Conservation (phyloP, 2,888 invertebrate species). For the Acholoe squamosa region DNA sequence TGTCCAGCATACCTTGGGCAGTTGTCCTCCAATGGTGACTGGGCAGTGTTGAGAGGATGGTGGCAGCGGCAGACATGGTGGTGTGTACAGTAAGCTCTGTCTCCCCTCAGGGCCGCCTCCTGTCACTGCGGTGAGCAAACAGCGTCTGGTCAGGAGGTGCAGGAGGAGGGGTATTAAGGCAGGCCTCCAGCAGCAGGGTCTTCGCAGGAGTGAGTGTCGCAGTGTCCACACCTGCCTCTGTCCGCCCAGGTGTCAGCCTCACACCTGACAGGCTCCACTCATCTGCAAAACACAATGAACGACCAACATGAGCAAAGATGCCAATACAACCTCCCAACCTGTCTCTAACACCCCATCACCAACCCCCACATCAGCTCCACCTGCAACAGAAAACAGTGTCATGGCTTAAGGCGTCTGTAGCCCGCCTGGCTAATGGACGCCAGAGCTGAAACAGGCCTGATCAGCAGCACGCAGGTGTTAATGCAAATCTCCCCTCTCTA, state of each 20-base stretch:
- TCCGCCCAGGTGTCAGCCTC: background rate
- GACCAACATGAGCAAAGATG: slow-evolving; percentile 2
- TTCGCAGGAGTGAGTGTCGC: background rate
- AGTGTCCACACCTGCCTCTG: background rate
- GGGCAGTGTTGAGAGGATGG: background rate
- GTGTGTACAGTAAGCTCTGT: background rate
- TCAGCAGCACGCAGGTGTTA: slow-evolving; percentile 27
- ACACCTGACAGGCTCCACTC: background rate
- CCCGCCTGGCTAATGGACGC: background rate
- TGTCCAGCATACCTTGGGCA: slow-evolving; percentile 43
- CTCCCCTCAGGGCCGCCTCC: background rate
- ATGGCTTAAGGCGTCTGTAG: background rate
- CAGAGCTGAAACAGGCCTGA: background rate
- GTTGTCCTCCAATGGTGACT: background rate
- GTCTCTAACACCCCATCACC: background rate
- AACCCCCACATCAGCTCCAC: background rate
- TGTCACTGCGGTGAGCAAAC: slow-evolving; percentile 12
- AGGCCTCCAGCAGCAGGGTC: too few relatives aligned
- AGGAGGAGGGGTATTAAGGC: too few relatives aligned
- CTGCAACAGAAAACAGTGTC: slow-evolving; percentile 27
- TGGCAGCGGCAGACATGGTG: background rate
- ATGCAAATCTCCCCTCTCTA: background rate
- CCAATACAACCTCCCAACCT: background rate
- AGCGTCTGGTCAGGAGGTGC: background rate
- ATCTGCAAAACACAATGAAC: slow-evolving; percentile 46